Base-by-base conservation (phyloP, 2,113 vertebrate species). In the Ahaetulla prasina region DNA sequence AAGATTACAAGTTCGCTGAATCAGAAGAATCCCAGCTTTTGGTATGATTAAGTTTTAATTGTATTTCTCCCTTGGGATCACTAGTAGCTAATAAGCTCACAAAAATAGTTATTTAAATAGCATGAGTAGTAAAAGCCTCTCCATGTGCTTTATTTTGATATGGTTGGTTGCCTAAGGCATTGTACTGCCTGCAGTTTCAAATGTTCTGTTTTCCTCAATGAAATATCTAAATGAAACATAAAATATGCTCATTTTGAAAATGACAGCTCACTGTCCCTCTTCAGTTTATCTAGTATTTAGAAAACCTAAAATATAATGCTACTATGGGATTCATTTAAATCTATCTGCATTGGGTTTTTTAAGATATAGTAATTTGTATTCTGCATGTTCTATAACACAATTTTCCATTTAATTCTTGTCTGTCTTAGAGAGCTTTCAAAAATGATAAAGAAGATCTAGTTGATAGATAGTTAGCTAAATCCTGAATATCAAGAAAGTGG, bases 1-100 rank as follows among this genome's bases (percentile, higher is more conserved):
- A 95, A 97, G 95, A 97, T 96, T 97, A 95, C 93, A 96, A 97
- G 97, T 97, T 96, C 68, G 92, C 97, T 97, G 97, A 98, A 98
- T 98, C 96, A 97, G 97, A 98, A 97, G 97, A 97, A 97, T 96
- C 95, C 94, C 94, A 94, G 96, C 95, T 97, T 98, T 97, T 97
- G 97, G 95, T 97, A 98, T 97, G 97, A 98, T 97, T 97, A 97
- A 97, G 96, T 98, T 97, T 98, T 98, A 98, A 97, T 97, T 97
- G 97, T 97, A 98, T 98, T 97, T 97, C 96, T 98, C 97, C 98
- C 97, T 96, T 14, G 97, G 97, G 98, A 98, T 97, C 96, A 95
- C 97, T 98, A 97, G 95, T 74, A 97, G 96, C 94, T 98, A 98
- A 98, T 97, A 98, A 96, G 97, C 95, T 97, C 94, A 90, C 95